Conservation (phyloP, 2,113 vertebrate genomes). For the Macaca mulatta region DNA sequence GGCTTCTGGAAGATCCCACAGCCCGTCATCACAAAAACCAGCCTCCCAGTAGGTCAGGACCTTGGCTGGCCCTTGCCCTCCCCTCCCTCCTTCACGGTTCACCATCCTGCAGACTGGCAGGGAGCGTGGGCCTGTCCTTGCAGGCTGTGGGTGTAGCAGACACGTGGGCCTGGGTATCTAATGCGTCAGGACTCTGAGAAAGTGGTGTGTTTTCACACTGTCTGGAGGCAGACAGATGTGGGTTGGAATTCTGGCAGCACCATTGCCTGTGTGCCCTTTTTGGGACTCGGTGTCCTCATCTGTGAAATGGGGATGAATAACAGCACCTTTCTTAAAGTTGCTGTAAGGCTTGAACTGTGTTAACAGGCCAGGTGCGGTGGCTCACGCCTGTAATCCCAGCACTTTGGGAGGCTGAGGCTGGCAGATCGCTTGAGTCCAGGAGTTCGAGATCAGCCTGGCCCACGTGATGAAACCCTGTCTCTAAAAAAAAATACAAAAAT, state of each 20-base stretch:
- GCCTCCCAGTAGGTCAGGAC: conserved; percentile 88
- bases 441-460: too few relatives aligned
- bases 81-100: background rate
- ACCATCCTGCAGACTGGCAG: background rate
- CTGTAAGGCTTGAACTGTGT: background rate
- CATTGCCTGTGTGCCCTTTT: background rate
- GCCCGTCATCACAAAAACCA: conserved; percentile 87
- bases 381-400: too few relatives aligned
- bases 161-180: fast-evolving
- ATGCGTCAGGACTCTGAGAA: background rate
- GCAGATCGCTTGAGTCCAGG: too few relatives aligned
- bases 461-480: too few relatives aligned
- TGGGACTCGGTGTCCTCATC: background rate
- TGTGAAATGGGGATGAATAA: background rate
- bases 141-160: background rate
- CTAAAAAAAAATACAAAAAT: too few relatives aligned
- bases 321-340: background rate
- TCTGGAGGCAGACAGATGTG: background rate
- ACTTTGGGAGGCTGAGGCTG: too few relatives aligned
- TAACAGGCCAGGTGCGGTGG: background rate
- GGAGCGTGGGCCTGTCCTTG: background rate
- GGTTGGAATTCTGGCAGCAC: background rate
- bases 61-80: background rate
- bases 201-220: background rate
- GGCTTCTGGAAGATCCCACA: conserved; percentile 91